phyloP scores from a whole-genome alignment of 37 sponge, comb jelly and placozoan species.

The Bolinopsis microptera region DNA sequence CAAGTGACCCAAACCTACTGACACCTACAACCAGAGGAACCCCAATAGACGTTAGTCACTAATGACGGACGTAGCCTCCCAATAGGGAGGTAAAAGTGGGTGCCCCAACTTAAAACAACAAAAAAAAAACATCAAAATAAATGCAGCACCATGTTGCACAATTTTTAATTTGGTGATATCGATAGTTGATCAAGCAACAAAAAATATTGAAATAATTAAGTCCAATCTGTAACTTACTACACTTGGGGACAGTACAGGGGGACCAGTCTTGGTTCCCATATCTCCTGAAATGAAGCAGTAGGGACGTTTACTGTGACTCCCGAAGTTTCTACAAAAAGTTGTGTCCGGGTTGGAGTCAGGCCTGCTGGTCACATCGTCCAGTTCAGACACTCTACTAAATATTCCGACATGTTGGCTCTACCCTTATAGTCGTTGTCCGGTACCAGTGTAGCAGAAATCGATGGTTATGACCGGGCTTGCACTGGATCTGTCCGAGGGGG shows the following conservation, averaged over 20 bases:
- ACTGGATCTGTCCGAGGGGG: background rate
- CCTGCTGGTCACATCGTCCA: conserved; percentile 15
- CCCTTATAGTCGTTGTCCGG: background rate
- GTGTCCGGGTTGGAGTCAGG: background rate
- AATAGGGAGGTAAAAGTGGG: no score
- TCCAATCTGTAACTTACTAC: no score
- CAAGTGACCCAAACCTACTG: no score
- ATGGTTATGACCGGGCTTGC: background rate
- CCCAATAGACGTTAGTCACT: no score
- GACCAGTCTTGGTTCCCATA: background rate
- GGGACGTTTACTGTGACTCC: background rate
- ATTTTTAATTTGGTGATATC: no score
- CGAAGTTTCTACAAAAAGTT: background rate
- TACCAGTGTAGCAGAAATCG: background rate
- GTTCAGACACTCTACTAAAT: background rate
- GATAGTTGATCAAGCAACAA: no score
- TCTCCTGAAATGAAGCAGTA: conserved; percentile 7
- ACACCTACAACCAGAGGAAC: no score
- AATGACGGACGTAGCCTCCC: no score
- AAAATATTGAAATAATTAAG: no score
- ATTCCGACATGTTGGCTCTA: background rate
- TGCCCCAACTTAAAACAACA: no score
- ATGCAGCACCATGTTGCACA: no score
- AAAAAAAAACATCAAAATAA: no score
- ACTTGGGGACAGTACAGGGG: background rate